phyloP scores from a whole-genome alignment of 1,140 invertebrate species.

The Platyura marginata region DNA sequence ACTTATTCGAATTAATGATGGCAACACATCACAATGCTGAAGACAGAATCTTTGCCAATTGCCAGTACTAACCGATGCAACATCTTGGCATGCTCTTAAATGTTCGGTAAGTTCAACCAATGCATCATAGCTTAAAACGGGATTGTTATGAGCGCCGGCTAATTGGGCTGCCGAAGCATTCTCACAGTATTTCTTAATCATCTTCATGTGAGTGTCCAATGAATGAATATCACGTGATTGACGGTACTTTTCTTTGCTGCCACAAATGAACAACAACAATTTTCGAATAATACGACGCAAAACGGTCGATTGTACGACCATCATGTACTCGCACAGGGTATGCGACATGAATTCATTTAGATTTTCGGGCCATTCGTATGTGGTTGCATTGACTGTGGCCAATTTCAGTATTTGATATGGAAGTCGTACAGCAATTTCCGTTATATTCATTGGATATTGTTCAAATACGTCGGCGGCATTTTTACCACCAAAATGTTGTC shows the following conservation, averaged over 20 bases:
- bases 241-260: slow-evolving; percentile 88
- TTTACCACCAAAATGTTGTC: slow-evolving; percentile 61
- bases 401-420: slow-evolving; percentile 85
- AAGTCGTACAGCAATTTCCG: slow-evolving; percentile 83
- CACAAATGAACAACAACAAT: slow-evolving; percentile 81
- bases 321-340: slow-evolving; percentile 86
- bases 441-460: slow-evolving; percentile 79
- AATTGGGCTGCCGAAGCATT: slow-evolving; percentile 25
- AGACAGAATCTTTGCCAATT: slow-evolving; percentile 92
- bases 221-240: slow-evolving; percentile 86
- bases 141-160: slow-evolving; percentile 7
- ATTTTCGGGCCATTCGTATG: slow-evolving; percentile 52
- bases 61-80: slow-evolving; percentile 71
- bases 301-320: slow-evolving; percentile 68
- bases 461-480: slow-evolving; percentile 87
- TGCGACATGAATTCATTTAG: slow-evolving; percentile 78
- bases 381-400: slow-evolving; percentile 29
- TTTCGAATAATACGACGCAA: slow-evolving; percentile 69
- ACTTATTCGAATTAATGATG: slow-evolving; percentile 60
- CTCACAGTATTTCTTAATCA: slow-evolving; percentile 28
- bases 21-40: slow-evolving; percentile 51
- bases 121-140: slow-evolving; percentile 64
- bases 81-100: slow-evolving; percentile 83
- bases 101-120: slow-evolving; percentile 88
- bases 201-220: slow-evolving; percentile 60